These are phyloP conservation scores for Cylloceria caligata DNA, from an alignment of 2,888 invertebrate genomes.

Conservation along the genomic window DNA sequence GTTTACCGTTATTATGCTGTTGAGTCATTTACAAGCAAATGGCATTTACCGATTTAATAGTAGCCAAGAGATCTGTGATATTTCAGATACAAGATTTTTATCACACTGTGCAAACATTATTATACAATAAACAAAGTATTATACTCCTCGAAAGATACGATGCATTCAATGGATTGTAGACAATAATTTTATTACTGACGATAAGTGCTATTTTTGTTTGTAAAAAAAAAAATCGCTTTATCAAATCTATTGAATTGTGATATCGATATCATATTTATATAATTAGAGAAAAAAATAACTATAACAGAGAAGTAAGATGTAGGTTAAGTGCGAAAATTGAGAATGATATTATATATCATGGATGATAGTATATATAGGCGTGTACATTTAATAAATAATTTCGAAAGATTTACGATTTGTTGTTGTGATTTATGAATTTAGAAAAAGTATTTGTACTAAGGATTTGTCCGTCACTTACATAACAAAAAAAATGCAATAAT, in stretches of 20 bases:
- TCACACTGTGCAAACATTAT: background rate
- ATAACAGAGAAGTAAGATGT: background rate
- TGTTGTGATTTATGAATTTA: background rate
- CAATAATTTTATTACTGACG: background rate
- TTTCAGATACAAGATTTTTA: slow-evolving; percentile 1
- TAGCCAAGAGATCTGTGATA: slow-evolving; percentile 23
- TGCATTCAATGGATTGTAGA: background rate
- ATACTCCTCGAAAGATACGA: background rate
- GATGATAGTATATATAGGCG: slow-evolving; percentile 1
- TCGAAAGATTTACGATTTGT: background rate
- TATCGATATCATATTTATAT: slow-evolving; percentile 40
- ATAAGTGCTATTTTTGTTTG: slow-evolving; percentile 8
- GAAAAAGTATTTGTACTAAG: background rate
- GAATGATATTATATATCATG: background rate
- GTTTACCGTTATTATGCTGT: background rate
- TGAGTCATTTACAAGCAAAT: background rate
- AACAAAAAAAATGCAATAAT: too few species aligned
- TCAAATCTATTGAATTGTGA: slow-evolving; percentile 49
- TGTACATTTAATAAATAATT: slow-evolving; percentile 24
- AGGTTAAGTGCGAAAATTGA: background rate
- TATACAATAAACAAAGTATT: background rate
- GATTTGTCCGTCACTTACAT: too few species aligned
- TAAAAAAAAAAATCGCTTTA: slow-evolving; percentile 12
- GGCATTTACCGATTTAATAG: background rate
- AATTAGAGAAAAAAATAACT: background rate